Evolutionary conservation across 2,113 vertebrate genomes (phyloP), one percentile per base, ranked within the genome.

Genomic region (Polyodon spathula): DNA sequence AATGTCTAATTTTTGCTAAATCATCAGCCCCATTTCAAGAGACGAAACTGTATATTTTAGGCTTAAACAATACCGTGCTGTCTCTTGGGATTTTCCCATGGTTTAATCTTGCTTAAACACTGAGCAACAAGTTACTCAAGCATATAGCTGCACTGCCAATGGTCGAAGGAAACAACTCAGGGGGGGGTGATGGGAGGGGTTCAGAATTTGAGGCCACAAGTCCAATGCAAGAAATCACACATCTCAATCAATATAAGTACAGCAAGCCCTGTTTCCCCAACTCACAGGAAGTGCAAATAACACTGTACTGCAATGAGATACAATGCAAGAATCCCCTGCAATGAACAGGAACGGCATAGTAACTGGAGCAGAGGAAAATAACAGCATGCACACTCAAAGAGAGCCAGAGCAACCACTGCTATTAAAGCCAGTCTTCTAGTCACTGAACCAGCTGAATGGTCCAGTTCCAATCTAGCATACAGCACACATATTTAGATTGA

Each of bases 141-240:
- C 73, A 63, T 69, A 57, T 71, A 68, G 59, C 51, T 74, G 75
- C 39, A 6, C 73, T 78, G 78, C 83, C 77, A 77, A 70, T 70
- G 59, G 72, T 76, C 81, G 79, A 76, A 80, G 84, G 76, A 68
- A 83, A 84, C 81, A 85, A 86, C 86, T 85, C 27, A 3, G 27
- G 27, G 27, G 27, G n/a, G n/a, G n/a, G n/a, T n/a, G n/a, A n/a
- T n/a, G n/a, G n/a, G n/a, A 82, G 73, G 76, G 81, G 78, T 81
- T 80, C 78, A 76, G 76, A 74, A 71, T 76, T 68, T 76, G 62
- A 63, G 70, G 80, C 82, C 82, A 60, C 65, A 63, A 62, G 57
- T 70, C 58, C 58, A 41, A 69, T 82, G 73, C 72, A 68, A 76
- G 65, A 61, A 76, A 70, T 65, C 73, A 62, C 68, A 67, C 63